Conservation (phyloP, 2,113 vertebrate species). For the Gambusia holbrooki region DNA sequence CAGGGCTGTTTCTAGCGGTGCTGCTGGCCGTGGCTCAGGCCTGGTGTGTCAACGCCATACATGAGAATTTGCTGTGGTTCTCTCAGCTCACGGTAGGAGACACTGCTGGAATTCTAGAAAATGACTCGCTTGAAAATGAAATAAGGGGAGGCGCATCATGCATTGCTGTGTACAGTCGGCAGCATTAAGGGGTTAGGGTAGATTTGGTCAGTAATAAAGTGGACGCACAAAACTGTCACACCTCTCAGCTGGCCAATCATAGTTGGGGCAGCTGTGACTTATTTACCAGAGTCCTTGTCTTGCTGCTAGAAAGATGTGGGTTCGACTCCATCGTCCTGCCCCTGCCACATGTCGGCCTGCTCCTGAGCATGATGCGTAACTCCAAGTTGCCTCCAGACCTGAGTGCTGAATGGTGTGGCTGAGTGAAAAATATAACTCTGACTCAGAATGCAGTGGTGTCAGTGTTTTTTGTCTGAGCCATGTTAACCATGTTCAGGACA, state of each 20-base stretch:
- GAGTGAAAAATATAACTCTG: too few species aligned
- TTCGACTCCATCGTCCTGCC: too few species aligned
- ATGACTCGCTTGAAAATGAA: constrained; percentile 9
- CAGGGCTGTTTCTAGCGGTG: constrained; percentile 65
- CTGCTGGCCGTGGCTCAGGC: constrained; percentile 62
- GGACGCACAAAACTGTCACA: constrained; percentile 11
- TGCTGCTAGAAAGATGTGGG: too few species aligned
- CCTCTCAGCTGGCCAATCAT: neutral
- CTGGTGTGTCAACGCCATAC: constrained; percentile 70
- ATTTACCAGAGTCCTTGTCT: too few species aligned
- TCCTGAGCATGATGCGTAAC: too few species aligned
- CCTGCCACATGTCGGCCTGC: too few species aligned
- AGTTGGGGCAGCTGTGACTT: neutral
- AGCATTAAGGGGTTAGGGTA: neutral
- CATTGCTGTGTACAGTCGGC: neutral
- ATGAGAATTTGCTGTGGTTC: constrained; percentile 82
- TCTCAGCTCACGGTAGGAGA: constrained; percentile 74
- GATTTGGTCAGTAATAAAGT: constrained; percentile 10
- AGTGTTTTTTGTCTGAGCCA: too few species aligned
- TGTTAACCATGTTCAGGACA: too few species aligned
- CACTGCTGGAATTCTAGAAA: constrained; percentile 10
- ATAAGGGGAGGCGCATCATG: neutral
- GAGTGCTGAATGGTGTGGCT: too few species aligned
- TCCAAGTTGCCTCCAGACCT: too few species aligned
- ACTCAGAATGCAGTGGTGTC: too few species aligned